Base-by-base conservation (phyloP, 2,888 invertebrate genomes). In the Acanthoscelides obtectus region DNA sequence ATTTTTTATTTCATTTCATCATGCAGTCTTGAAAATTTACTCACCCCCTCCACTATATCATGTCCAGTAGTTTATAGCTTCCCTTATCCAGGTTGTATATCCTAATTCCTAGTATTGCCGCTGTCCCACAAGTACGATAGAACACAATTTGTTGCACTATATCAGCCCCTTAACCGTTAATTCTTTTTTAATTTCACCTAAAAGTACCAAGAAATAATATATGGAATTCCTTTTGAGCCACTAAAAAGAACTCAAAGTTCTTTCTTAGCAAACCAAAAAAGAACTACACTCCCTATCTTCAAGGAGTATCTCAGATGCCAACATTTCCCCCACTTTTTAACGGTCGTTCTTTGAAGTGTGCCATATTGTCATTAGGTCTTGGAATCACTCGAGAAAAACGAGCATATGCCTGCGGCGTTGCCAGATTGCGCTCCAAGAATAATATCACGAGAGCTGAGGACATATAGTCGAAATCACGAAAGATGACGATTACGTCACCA, bases 241-340 rank as follows among this genome's bases (percentile, higher is more conserved):
- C 45, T 45, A 45, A 45, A 6, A 45, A 45, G 45, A 45, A 45
- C 45, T 1, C 45, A 45, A 45, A 45, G 45, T 45, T 45, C 45
- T 45, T 45, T 45, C 45, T 12, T 45, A 45, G 45, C 45, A 45
- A 45, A 45, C 72, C 66, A 64, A 70, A 72, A 71, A 70, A 68
- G 74, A 73, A 76, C 76, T 76, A 72, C 68, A n/a, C 71, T 22
- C 27, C 67, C 20, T 22, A 20, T 22, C 21, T 66, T 27, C 20
- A 45, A 22, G 69, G 45, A 73, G 68, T 66, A 25, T 66, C 71
- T 73, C 71, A 76, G 72, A 72, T 20, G 66, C 69, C 70, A 68
- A 72, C 74, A 70, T 45, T 75, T 69, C 76, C 81, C 81, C 81
- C 81, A 80, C 81, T 79, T 45, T 45, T 45, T 45, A 45, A 45